Percentiles rank a stretch among this genome's conserved stretches.
phyloP scores from a whole-genome alignment of 2,888 invertebrate species.

The Hedychridium roseum region DNA sequence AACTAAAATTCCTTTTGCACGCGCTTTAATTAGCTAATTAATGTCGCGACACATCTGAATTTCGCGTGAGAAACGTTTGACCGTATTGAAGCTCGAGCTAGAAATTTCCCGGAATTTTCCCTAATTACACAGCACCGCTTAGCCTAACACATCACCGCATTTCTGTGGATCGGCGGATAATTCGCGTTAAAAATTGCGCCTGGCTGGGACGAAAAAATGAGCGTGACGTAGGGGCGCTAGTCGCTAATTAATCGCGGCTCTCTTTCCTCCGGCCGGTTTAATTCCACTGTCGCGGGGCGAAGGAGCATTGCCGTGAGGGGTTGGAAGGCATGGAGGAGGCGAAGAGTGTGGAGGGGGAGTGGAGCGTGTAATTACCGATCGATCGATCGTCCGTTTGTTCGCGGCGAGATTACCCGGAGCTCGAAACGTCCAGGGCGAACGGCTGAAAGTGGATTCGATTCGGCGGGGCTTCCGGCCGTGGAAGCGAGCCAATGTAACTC shows the following conservation, averaged over 20 bases:
- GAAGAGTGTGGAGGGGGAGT: too few relatives aligned
- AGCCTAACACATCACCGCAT: background rate
- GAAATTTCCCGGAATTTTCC: background rate
- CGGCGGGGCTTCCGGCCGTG: constrained; percentile 32
- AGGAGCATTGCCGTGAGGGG: constrained; percentile 30
- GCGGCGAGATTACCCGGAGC: constrained; percentile 30
- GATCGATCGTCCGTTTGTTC: constrained; percentile 14
- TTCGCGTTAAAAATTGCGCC: background rate
- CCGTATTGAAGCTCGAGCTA: background rate
- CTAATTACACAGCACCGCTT: background rate
- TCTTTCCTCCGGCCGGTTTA: constrained; percentile 21
- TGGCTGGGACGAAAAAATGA: background rate
- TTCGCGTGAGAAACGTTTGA: background rate
- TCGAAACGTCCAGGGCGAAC: too few relatives aligned
- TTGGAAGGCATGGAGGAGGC: too few relatives aligned
- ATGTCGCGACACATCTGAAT: background rate
- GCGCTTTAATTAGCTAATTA: too few relatives aligned
- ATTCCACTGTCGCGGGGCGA: constrained; percentile 22
- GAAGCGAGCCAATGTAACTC: constrained; percentile 50
- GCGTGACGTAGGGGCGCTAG: constrained; percentile 10
- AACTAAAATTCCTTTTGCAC: too few relatives aligned
- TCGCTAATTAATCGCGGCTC: constrained; percentile 33
- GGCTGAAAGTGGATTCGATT: constrained; percentile 41
- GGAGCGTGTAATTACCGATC: constrained; percentile 35
- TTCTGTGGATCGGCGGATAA: background rate